phyloP scores from a whole-genome alignment of 1,140 invertebrate species.

The Eriocheir sinensis region DNA sequence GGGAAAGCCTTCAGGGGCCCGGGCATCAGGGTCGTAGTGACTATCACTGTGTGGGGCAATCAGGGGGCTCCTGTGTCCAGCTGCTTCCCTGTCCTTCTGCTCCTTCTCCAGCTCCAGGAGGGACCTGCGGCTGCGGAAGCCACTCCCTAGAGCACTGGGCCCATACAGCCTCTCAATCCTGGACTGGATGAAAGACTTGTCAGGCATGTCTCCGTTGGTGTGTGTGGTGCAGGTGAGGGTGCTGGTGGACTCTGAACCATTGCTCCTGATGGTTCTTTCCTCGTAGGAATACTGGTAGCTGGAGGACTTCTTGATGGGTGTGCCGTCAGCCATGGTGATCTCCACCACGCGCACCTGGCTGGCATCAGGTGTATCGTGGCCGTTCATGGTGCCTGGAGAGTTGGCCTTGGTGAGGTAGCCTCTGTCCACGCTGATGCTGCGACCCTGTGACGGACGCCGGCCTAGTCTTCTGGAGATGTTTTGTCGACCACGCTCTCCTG shows the following conservation, averaged over 20 bases:
- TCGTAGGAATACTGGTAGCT: slow-evolving; percentile 67
- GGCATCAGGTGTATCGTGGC: slow-evolving; percentile 28
- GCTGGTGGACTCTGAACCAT: slow-evolving; percentile 9
- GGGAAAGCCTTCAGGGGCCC: slow-evolving; percentile 74
- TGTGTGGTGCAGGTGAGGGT: slow-evolving; percentile 41
- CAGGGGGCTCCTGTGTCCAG: slow-evolving; percentile 43
- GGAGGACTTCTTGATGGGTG: slow-evolving; percentile 47
- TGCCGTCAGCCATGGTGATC: slow-evolving; percentile 64
- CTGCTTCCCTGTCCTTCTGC: slow-evolving; percentile 66
- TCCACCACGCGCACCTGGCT: slow-evolving; percentile 58
- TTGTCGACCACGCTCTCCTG: slow-evolving; percentile 71
- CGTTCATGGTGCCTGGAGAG: slow-evolving; percentile 59
- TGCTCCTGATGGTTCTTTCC: slow-evolving; percentile 20
- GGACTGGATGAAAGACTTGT: slow-evolving; percentile 91
- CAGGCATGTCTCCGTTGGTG: slow-evolving; percentile 65
- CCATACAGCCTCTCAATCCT: slow-evolving; percentile 93
- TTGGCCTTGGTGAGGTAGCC: slow-evolving; percentile 74
- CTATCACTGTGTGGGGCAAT: slow-evolving; percentile 71
- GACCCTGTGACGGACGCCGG: slow-evolving; percentile 61
- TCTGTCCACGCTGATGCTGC: slow-evolving; percentile 75
- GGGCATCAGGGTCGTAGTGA: slow-evolving; percentile 74
- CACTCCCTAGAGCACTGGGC: slow-evolving; percentile 90
- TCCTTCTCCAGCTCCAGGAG: slow-evolving; percentile 73
- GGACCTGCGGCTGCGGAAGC: slow-evolving; percentile 85
- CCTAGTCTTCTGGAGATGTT: slow-evolving; percentile 59